These are phyloP conservation scores for Theonella swinhoei DNA, from an alignment of 37 sponge, comb jelly and placozoan genomes.

Conservation along the genomic window DNA sequence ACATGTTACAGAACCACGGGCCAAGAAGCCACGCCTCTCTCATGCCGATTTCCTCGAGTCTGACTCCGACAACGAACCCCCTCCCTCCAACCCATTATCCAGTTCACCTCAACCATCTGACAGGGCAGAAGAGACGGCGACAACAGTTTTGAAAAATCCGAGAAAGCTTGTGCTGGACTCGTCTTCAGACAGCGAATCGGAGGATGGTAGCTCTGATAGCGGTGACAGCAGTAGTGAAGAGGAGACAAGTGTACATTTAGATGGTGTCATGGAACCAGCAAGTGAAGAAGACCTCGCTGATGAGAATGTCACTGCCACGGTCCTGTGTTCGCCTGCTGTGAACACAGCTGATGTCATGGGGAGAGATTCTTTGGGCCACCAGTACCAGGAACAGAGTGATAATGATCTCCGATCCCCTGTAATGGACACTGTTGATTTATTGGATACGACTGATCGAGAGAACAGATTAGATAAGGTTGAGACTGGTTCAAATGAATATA, in stretches of 20 bases:
- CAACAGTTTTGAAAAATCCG: not conserved
- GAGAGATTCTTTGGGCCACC: too few species aligned
- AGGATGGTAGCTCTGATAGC: too few species aligned
- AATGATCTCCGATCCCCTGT: not conserved
- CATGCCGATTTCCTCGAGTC: constrained; percentile 15
- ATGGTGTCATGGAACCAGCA: too few species aligned
- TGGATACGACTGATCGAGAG: not conserved
- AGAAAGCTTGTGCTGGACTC: not conserved
- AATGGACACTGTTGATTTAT: not conserved
- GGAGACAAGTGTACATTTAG: too few species aligned
- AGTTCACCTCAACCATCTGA: not conserved
- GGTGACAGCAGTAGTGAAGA: too few species aligned
- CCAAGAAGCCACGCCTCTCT: constrained; percentile 23
- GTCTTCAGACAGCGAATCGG: too few species aligned
- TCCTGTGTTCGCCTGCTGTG: not conserved
- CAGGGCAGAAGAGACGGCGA: not conserved
- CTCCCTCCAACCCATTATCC: too few species aligned
- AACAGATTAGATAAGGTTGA: too few species aligned
- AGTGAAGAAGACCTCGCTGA: too few species aligned
- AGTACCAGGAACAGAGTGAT: too few species aligned
- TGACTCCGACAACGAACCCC: constrained; percentile 14
- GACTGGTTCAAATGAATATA: too few species aligned
- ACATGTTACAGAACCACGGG: not conserved
- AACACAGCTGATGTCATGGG: too few species aligned
- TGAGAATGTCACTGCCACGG: not conserved